A percentile compares a stretch with the other conserved stretches of the same genome.
These are phyloP conservation scores for Hesperophylax magnus DNA, from an alignment of 1,140 invertebrate genomes.

Conservation along the genomic window DNA sequence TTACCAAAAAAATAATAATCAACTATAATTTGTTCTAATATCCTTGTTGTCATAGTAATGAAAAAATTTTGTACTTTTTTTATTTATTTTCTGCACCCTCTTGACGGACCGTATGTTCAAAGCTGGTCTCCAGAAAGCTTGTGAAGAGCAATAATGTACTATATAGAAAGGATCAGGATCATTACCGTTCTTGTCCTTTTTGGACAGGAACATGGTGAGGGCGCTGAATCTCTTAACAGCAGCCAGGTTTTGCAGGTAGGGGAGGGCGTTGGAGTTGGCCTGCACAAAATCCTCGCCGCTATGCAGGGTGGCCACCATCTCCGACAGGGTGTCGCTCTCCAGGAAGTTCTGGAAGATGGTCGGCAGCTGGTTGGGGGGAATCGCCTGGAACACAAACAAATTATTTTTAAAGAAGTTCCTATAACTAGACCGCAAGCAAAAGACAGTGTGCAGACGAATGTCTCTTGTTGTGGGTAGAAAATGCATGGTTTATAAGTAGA, in stretches of 20 bases:
- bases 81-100: too few relatives aligned
- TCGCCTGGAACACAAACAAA: constrained; percentile 66
- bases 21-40: neutral
- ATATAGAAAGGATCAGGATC: neutral
- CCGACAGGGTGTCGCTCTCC: constrained; percentile 72
- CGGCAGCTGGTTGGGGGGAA: constrained; percentile 68
- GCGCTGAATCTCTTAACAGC: constrained; percentile 67
- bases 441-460: too few relatives aligned
- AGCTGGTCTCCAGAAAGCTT: too few relatives aligned
- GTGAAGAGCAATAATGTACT: too few relatives aligned
- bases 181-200: constrained; percentile 66
- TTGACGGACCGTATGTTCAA: too few relatives aligned
- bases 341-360: constrained; percentile 74
- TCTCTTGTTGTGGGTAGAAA: too few relatives aligned
- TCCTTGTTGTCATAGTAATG: too few relatives aligned
- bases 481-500: too few relatives aligned
- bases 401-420: too few relatives aligned
- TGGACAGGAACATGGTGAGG: constrained; percentile 65
- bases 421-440: too few relatives aligned
- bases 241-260: constrained; percentile 61
- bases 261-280: constrained; percentile 56
- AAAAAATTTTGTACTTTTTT: too few relatives aligned
- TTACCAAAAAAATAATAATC: too few relatives aligned
- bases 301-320: constrained; percentile 68
- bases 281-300: constrained; percentile 62